These are phyloP conservation scores for Typhlichthys eigenmanni DNA, from an alignment of 2,797 vertebrate genomes.

Conservation along the genomic window DNA sequence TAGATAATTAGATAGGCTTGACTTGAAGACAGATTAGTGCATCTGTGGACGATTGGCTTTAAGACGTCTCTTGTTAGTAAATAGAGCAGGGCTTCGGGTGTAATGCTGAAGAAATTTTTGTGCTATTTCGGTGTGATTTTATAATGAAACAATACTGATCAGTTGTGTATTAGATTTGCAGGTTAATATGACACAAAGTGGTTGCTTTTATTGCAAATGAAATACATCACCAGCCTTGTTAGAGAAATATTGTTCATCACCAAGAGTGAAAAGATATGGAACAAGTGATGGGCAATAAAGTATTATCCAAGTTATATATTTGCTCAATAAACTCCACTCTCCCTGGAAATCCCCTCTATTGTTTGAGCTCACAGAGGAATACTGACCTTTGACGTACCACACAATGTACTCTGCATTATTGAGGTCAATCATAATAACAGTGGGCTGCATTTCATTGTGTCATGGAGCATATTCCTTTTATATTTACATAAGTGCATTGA, in stretches of 20 bases:
- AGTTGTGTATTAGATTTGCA: conserved; percentile 22
- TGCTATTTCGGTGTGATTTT: not conserved
- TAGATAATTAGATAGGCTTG: conserved; percentile 64
- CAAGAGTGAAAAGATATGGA: not conserved
- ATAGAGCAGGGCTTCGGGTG: conserved; percentile 33
- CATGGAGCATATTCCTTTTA: conserved; percentile 17
- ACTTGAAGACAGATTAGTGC: conserved; percentile 54
- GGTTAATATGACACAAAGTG: conserved; percentile 4
- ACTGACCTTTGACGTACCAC: conserved; percentile 36
- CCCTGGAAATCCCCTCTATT: conserved; percentile 54
- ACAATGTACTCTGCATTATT: conserved; percentile 10
- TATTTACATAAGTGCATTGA: conserved; percentile 9
- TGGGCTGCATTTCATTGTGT: conserved; percentile 22
- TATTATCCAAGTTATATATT: conserved; percentile 26
- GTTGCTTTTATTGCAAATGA: not conserved
- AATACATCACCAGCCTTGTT: conserved; percentile 1
- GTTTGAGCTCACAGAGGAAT: conserved; percentile 49
- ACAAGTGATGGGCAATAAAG: conserved; percentile 19
- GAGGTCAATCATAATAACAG: conserved; percentile 43
- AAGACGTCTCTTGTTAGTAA: conserved; percentile 15
- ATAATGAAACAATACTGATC: conserved; percentile 12
- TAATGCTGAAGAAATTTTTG: conserved; percentile 26
- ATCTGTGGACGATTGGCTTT: conserved; percentile 31
- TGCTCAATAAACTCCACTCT: conserved; percentile 45
- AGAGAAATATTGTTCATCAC: conserved; percentile 13